phyloP scores from a whole-genome alignment of 2,888 invertebrate species.

The Tenthredo distinguenda region DNA sequence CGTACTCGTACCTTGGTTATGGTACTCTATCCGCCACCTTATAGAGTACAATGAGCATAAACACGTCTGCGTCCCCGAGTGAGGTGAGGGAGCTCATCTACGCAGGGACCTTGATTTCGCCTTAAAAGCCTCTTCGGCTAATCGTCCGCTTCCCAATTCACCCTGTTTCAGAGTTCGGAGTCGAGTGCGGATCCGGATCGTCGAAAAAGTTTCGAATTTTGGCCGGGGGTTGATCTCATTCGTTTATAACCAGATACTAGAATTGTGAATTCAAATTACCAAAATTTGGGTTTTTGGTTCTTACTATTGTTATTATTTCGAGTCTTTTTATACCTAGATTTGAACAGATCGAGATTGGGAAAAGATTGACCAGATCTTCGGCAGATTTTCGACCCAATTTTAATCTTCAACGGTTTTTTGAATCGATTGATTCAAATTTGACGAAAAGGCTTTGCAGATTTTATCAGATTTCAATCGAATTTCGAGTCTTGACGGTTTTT shows the following conservation, averaged over 20 bases:
- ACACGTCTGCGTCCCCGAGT: not conserved
- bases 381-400: not conserved
- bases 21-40: not conserved
- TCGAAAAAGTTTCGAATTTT: not conserved
- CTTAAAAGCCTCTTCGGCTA: not conserved
- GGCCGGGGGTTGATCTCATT: not conserved
- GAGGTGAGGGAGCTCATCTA: not conserved
- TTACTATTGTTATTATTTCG: too few relatives aligned
- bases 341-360: not conserved
- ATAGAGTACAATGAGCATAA: not conserved
- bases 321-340: not conserved
- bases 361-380: not conserved
- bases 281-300: not conserved
- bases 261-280: not conserved
- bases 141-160: not conserved
- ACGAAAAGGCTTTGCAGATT: too few relatives aligned
- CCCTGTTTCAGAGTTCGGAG: not conserved
- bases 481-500: too few relatives aligned
- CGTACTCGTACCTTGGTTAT: not conserved
- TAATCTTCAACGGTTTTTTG: too few relatives aligned
- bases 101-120: not conserved
- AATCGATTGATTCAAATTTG: too few relatives aligned
- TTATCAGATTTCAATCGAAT: too few relatives aligned
- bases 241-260: too few relatives aligned
- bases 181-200: not conserved